phyloP scores from a whole-genome alignment of 2,113 vertebrate species.

The Genyomyrus donnyi region DNA sequence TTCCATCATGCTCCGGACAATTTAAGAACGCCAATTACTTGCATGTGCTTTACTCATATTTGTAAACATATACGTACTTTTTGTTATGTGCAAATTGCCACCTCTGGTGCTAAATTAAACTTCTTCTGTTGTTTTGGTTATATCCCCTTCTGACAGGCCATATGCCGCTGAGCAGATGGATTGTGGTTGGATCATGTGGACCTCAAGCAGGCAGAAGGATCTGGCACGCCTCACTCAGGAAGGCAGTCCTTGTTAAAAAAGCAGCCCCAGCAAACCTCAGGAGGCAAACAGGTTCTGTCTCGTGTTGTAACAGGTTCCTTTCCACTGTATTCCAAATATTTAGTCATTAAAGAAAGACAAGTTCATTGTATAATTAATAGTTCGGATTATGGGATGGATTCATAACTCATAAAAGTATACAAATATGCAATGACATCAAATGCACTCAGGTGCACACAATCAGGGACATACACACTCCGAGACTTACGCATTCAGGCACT shows the following conservation, averaged over 20 bases:
- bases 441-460: neutral
- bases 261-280: neutral
- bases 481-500: neutral
- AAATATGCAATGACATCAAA: neutral
- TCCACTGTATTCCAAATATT: neutral
- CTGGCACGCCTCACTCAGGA: neutral
- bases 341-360: neutral
- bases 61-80: neutral
- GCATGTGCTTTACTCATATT: neutral
- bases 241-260: neutral
- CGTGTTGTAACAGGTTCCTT: neutral
- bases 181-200: neutral
- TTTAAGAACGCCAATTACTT: neutral
- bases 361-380: neutral
- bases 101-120: neutral
- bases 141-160: neutral
- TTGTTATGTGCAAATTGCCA: neutral
- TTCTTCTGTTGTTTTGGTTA: neutral
- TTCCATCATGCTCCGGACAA: neutral
- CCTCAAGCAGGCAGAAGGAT: neutral
- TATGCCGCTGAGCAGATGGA: neutral
- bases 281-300: neutral
- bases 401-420: neutral
- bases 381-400: neutral
- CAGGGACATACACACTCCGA: neutral